Evolutionary conservation across 2,797 vertebrate genomes (phyloP).

Genomic region (Ptychadena robeensis): DNA sequence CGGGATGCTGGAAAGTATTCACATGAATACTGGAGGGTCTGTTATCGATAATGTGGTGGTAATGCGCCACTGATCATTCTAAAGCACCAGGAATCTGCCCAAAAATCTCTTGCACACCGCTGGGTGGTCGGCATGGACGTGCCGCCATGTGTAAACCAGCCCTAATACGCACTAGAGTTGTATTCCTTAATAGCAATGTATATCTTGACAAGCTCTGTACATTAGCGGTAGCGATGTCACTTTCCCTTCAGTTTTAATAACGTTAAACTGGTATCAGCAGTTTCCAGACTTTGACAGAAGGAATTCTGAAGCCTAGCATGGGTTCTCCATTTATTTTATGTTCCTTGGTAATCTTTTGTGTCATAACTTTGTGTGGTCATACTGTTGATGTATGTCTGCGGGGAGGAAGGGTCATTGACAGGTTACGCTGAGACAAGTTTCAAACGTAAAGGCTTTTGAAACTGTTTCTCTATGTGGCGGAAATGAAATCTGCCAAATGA

Average conservation of each 20-base stretch:
- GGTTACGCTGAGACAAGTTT: constrained; percentile 51
- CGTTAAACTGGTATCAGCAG: neutral
- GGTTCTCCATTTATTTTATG: constrained; percentile 26
- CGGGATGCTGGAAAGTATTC: too few species aligned
- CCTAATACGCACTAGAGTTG: too few species aligned
- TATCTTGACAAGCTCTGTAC: neutral
- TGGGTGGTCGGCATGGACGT: too few species aligned
- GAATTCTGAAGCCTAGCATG: neutral
- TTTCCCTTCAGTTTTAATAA: neutral
- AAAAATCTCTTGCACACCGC: too few species aligned
- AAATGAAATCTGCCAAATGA: constrained; percentile 32
- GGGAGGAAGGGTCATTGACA: constrained; percentile 46
- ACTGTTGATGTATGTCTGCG: constrained; percentile 31
- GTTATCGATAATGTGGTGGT: too few species aligned
- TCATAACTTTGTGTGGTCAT: constrained; percentile 46
- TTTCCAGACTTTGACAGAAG: neutral
- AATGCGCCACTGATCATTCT: too few species aligned
- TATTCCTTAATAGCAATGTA: neutral
- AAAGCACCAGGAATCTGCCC: too few species aligned
- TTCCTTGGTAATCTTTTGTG: constrained; percentile 8
- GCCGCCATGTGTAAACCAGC: too few species aligned
- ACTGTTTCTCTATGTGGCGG: constrained; percentile 9
- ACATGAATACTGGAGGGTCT: too few species aligned
- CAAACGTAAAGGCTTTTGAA: constrained; percentile 22
- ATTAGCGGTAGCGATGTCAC: neutral